Evolutionary conservation across 2,888 invertebrate genomes (phyloP), one percentile per base, ranked within the genome.

Genomic region (Heliconius cydno): DNA sequence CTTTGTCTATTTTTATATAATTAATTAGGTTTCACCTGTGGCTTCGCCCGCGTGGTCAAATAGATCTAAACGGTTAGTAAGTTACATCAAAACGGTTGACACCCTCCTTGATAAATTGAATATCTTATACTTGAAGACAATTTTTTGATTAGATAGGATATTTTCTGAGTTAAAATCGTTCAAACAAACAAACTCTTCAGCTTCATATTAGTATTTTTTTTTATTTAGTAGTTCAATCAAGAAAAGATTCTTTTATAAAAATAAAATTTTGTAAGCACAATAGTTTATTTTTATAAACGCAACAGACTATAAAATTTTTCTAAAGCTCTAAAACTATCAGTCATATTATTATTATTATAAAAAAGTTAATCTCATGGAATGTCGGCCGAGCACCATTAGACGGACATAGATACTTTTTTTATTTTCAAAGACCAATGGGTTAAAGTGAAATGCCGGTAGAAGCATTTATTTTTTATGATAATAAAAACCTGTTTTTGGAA

Each of bases 301-400:
- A 9, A 73, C 66, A 74, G 46, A 71, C 22, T 78, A 10, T 78
- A 52, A 22, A 19, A 15, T 6, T 25, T 3, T 52, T 22, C 15
- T 34, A 5, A 73, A 38, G 9, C 60, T 60, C n/a, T 60, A 3
- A 71, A 72, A 4, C 57, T 34, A 22, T n/a, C 60, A 73, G 28
- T 73, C n/a, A 34, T 15, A 60, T 60, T 38, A 34, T 34, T 71
- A 34, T 34, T 52, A 34, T 73, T 60, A 57, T 73, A 13, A n/a
- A n/a, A 65, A 60, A 60, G 3, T 60, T 60, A 34, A 60, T 73
- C 73, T 60, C 38, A 57, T 25, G 60, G 73, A 72, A 73, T 73
- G 75, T 75, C 38, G 63, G 9, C 28, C 28, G 9, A 19, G 28
- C 46, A 30, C 65, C 65, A 25, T 75, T 34, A 15, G 60, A 38